Evolutionary conservation across 2,888 invertebrate species (phyloP).

Genomic region (Sesia apiformis): DNA sequence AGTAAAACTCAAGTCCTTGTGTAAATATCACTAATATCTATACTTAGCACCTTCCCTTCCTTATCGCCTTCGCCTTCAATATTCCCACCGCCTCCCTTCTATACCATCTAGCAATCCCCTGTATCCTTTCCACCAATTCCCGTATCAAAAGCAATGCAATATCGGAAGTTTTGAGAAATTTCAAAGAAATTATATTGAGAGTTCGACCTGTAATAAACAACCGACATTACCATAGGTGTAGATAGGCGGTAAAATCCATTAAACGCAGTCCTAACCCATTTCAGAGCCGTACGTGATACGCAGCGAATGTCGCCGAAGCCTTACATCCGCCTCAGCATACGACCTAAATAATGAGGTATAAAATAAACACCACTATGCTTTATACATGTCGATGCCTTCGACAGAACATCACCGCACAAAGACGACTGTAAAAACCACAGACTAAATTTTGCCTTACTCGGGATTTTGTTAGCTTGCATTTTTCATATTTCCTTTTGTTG

Average conservation of each 20-base stretch:
- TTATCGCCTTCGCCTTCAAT: no score
- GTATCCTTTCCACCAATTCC: no score
- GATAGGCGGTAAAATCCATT: conserved; percentile 6
- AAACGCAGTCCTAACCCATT: conserved; percentile 1
- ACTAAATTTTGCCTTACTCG: neutral
- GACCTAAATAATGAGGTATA: conserved; percentile 42
- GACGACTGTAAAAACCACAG: neutral
- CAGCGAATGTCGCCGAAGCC: conserved; percentile 6
- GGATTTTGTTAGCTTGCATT: neutral
- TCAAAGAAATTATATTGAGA: no score
- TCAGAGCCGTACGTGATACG: neutral
- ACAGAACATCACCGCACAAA: conserved; percentile 4
- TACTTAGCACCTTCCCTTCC: no score
- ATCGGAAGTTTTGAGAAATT: no score
- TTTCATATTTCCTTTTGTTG: no score
- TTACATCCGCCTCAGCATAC: conserved; percentile 26
- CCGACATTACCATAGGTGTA: neutral
- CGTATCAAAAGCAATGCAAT: no score
- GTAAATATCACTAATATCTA: no score
- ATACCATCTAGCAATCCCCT: no score
- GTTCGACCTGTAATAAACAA: no score
- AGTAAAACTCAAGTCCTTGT: no score
- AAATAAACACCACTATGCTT: conserved; percentile 25
- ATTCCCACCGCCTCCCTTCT: no score
- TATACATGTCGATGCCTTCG: conserved; percentile 5